A percentile compares a stretch with the other conserved stretches of the same genome.
Evolutionary conservation across 2,113 vertebrate species (phyloP).

Genomic region (Regulus satrapa): DNA sequence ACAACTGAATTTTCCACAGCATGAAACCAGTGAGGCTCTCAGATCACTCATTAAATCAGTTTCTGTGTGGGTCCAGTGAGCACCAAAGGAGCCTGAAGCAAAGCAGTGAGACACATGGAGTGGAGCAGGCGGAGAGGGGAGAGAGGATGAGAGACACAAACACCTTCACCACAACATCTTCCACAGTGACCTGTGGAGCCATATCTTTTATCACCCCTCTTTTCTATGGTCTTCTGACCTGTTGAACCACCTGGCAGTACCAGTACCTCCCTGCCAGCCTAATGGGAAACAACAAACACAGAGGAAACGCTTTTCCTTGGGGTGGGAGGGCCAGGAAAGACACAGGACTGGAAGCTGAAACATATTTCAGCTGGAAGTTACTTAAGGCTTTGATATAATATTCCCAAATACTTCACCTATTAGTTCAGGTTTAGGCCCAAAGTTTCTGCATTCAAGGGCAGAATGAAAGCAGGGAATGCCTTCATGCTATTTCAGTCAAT

Average conservation of each 20-base stretch:
- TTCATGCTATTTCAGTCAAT: background rate
- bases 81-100: background rate
- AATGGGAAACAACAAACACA: background rate
- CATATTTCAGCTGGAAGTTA: background rate
- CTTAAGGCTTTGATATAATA: background rate
- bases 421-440: background rate
- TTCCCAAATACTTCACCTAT: background rate
- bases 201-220: background rate
- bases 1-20: background rate
- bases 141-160: background rate
- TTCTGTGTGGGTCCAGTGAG: rapidly evolving
- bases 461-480: background rate
- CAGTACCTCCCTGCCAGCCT: background rate
- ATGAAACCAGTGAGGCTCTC: background rate
- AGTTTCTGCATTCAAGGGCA: background rate
- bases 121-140: background rate
- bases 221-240: background rate
- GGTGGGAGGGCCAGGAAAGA: background rate
- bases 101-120: background rate
- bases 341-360: background rate
- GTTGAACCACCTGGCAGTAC: background rate
- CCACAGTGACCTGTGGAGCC: background rate
- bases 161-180: background rate
- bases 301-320: background rate
- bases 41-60: background rate